Percentiles rank a stretch among this genome's conserved stretches.
Evolutionary conservation across 2,113 vertebrate genomes (phyloP).

Genomic region (Sebastes fasciatus): DNA sequence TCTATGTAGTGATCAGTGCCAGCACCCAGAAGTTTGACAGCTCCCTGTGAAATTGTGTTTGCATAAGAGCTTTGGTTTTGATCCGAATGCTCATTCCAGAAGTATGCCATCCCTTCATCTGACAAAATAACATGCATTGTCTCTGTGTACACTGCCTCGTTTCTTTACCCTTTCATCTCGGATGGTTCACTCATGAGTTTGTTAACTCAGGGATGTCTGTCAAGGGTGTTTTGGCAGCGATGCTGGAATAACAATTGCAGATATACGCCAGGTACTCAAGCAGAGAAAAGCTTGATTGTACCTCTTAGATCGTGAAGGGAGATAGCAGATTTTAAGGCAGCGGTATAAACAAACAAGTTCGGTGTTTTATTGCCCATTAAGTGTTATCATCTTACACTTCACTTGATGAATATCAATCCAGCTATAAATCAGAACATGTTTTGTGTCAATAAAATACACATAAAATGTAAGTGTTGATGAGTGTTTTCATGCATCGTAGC

Average conservation of each 20-base stretch:
- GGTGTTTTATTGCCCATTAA: conserved; percentile 41
- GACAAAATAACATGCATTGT: conserved; percentile 65
- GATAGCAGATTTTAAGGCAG: conserved; percentile 41
- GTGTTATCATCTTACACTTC: conserved; percentile 14
- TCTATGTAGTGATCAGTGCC: conserved; percentile 52
- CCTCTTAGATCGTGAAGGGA: conserved; percentile 44
- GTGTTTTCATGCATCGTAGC: not conserved
- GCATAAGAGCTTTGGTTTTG: conserved; percentile 67
- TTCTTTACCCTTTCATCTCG: conserved; percentile 64
- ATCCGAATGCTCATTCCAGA: conserved; percentile 65
- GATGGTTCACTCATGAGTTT: conserved; percentile 61
- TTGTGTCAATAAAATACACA: conserved; percentile 9
- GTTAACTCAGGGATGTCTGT: conserved; percentile 56
- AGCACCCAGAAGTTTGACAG: conserved; percentile 66
- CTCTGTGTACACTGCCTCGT: conserved; percentile 45
- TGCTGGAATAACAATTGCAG: conserved; percentile 63
- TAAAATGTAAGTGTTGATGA: not conserved
- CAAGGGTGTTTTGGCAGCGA: conserved; percentile 58
- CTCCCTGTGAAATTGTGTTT: conserved; percentile 74
- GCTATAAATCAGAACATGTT: not conserved
- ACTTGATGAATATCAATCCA: not conserved
- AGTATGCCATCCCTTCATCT: conserved; percentile 70
- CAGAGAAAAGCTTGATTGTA: conserved; percentile 63
- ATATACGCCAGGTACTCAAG: conserved; percentile 47
- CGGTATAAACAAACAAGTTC: conserved; percentile 35